Percentiles rank a stretch among this genome's conserved stretches.
These are phyloP conservation scores for Alentia gelatinosa DNA, from an alignment of 2,888 invertebrate species.

Conservation along the genomic window DNA sequence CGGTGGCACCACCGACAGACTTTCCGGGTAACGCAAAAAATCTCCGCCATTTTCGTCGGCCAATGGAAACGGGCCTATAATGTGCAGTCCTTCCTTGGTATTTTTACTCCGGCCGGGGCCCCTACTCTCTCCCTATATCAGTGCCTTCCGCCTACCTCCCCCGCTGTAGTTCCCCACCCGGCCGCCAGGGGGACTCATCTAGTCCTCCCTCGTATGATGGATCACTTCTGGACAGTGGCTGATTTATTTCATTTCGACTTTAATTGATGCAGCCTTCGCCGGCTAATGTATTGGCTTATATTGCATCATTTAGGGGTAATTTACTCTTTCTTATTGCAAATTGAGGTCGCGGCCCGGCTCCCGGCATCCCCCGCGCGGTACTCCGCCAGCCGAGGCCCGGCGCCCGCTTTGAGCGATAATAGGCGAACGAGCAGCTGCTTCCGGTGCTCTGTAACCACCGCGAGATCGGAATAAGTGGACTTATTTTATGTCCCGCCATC, in stretches of 20 bases:
- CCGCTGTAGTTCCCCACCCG: neutral
- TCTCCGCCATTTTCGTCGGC: no score
- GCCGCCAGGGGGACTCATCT: neutral
- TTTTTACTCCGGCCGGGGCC: neutral
- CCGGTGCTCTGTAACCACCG: slow-evolving; percentile 47
- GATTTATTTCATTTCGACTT: slow-evolving; percentile 51
- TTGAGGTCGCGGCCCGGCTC: slow-evolving; percentile 48
- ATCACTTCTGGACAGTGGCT: neutral
- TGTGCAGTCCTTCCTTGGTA: neutral
- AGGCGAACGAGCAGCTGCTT: slow-evolving; percentile 49
- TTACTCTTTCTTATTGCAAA: slow-evolving; percentile 54
- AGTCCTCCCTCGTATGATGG: neutral
- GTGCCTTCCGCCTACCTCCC: neutral
- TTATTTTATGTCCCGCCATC: slow-evolving; percentile 27
- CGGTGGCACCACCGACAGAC: no score
- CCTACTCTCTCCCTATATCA: neutral
- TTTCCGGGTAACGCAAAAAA: no score
- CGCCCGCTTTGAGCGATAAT: slow-evolving; percentile 50
- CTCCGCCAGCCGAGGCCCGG: neutral
- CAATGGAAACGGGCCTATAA: no score
- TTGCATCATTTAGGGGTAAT: slow-evolving; percentile 52
- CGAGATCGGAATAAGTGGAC: slow-evolving; percentile 48
- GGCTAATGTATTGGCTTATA: slow-evolving; percentile 52
- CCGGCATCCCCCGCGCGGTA: neutral
- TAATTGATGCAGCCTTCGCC: slow-evolving; percentile 40